Percentiles rank a stretch among this genome's conserved stretches.
These are phyloP conservation scores for Sebastiscus albofasciatus DNA, from an alignment of 2,797 vertebrate species.

Conservation along the genomic window DNA sequence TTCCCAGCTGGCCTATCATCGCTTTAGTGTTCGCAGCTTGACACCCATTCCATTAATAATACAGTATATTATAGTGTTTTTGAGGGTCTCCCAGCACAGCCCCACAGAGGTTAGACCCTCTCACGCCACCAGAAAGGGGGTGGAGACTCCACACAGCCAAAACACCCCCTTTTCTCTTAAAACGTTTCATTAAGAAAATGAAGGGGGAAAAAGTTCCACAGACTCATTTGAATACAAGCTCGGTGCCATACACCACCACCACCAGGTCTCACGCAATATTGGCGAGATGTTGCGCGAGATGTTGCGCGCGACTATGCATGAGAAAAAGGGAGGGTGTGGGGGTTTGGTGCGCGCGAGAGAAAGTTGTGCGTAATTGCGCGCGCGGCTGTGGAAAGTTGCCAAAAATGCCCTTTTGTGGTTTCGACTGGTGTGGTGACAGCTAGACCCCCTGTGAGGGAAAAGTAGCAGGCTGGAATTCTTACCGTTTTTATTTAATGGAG, in stretches of 20 bases:
- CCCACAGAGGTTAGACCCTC: conserved; percentile 57
- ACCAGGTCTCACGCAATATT: conserved; percentile 71
- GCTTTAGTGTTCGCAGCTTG: conserved; percentile 61
- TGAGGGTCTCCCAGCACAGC: conserved; percentile 47
- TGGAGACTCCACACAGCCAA: conserved; percentile 47
- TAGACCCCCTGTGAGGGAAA: conserved; percentile 43
- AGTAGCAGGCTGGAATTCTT: conserved; percentile 42
- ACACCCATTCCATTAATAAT: conserved; percentile 56
- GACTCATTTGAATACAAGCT: conserved; percentile 6
- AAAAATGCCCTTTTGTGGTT: conserved; percentile 39
- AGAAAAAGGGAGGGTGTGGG: background rate
- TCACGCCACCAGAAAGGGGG: conserved; percentile 76
- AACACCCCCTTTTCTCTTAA: background rate
- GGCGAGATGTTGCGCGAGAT: conserved; percentile 62
- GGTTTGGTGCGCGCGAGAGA: background rate
- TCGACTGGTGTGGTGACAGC: conserved; percentile 63
- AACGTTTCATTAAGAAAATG: conserved; percentile 40
- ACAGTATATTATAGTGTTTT: conserved; percentile 38
- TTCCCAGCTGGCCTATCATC: conserved; percentile 38
- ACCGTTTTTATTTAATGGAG: conserved; percentile 61
- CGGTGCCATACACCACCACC: background rate
- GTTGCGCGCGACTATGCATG: conserved; percentile 33
- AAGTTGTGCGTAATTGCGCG: conserved; percentile 42
- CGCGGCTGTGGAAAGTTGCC: conserved; percentile 54
- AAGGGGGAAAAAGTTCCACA: background rate